phyloP scores from a whole-genome alignment of 2,113 vertebrate genomes.

The Alouatta palliata region DNA sequence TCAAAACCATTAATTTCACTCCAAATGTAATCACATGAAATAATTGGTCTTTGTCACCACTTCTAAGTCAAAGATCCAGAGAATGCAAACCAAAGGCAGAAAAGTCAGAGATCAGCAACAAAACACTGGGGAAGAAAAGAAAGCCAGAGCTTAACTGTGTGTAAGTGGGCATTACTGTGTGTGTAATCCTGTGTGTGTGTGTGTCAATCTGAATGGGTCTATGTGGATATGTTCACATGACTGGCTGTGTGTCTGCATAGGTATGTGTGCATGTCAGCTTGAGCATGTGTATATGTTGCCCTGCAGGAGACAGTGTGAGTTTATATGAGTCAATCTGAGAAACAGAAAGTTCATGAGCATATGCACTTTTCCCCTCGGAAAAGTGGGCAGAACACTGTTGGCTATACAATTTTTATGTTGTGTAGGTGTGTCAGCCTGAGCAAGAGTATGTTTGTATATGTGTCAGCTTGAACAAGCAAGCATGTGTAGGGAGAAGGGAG shows the following conservation, averaged over 20 bases:
- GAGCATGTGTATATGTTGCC: background rate
- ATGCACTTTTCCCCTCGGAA: no score
- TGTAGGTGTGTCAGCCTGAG: background rate
- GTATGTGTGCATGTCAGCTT: background rate
- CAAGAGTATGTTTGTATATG: background rate
- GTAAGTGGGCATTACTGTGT: no score
- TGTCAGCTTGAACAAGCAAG: background rate
- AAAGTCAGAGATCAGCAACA: background rate
- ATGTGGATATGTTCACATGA: background rate
- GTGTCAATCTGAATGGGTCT: background rate
- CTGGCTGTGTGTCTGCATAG: background rate
- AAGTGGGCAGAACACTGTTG: no score
- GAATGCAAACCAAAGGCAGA: background rate
- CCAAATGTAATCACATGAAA: slow-evolving; percentile 44
- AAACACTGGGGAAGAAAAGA: background rate
- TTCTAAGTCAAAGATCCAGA: slow-evolving; percentile 47
- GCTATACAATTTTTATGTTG: background rate
- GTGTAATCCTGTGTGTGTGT: background rate
- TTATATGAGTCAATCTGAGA: background rate
- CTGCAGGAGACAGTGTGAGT: background rate
- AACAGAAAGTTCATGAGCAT: background rate
- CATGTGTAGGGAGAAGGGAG: background rate
- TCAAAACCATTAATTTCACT: background rate
- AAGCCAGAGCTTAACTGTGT: background rate
- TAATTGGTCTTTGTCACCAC: background rate